Evolutionary conservation across 2,797 vertebrate genomes (phyloP), one percentile per base, ranked within the genome.

Genomic region (Diglossa cyanea): DNA sequence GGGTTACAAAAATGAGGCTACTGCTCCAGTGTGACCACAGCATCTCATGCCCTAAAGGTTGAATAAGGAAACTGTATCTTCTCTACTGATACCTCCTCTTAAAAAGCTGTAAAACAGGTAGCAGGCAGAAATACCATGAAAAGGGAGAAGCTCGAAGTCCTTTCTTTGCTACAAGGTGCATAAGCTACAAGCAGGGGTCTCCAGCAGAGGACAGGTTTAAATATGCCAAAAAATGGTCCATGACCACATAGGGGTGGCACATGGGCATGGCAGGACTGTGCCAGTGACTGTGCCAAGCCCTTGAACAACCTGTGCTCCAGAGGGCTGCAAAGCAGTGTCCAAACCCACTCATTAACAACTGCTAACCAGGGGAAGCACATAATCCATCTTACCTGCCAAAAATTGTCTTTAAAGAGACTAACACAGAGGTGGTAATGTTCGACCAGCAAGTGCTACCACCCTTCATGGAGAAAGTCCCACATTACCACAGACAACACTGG

Each of bases 161-260:
- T 2, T 72, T 58, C 26, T 54, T 61, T 84, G 12, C 19, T 42
- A 57, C 6, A 10, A 53, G 19, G 7, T 13, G 24, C 9, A 16
- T 13, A 6, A 76, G 15, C 42, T 39, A 67, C 33, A 42, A 68
- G 30, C 1, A 6, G 19, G 8, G 4, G 11, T 63, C 17, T 45
- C 28, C 19, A 48, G 13, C 26, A 73, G 37, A 19, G 60, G 20
- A 78, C 44, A 77, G 30, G 54, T 13, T 39, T 37, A 67, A 71
- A 87, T 13, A 73, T 3, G 6, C 23, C 30, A 86, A 40, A 47
- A 55, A 63, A n/a, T 9, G 2, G 26, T 19, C 13, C 18, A 1
- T 17, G 25, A 66, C 31, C 20, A 35, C 28, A 31, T 0, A 28
- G 7, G 11, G 10, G 7, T 54, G 23, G 42, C 17, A 35, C 3